Percentiles rank a stretch among this genome's conserved stretches.
Evolutionary conservation across 2,113 vertebrate genomes (phyloP).

Genomic region (Boulengeromyrus knoepffleri): DNA sequence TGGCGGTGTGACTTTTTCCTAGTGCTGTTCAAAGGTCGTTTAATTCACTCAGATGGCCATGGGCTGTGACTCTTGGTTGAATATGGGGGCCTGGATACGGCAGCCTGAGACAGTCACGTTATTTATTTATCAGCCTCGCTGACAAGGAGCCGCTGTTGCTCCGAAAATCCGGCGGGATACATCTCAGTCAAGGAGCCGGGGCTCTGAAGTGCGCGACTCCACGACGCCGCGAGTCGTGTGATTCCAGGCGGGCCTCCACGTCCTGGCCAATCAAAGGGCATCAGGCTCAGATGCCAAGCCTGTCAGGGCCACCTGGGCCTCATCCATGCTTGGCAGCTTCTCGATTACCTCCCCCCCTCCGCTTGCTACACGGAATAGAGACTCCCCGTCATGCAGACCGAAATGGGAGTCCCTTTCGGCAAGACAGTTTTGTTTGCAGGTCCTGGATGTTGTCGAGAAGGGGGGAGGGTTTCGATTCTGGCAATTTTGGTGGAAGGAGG

Average conservation of each 20-base stretch:
- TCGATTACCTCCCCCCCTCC: background rate
- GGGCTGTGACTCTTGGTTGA: background rate
- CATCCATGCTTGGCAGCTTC: background rate
- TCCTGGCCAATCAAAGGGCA: conserved; percentile 17
- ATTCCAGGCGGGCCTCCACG: conserved; percentile 8
- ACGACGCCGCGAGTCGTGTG: conserved; percentile 14
- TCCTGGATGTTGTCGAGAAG: background rate
- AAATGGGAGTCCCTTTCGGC: background rate
- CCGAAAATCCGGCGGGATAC: background rate
- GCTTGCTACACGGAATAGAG: background rate
- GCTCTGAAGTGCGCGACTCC: conserved; percentile 6
- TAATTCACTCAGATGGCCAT: background rate
- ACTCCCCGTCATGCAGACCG: background rate
- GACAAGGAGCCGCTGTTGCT: background rate
- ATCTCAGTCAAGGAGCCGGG: background rate
- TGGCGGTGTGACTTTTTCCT: background rate
- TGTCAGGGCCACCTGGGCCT: background rate
- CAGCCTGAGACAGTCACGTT: background rate
- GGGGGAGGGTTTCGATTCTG: background rate
- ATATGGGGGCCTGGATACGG: background rate
- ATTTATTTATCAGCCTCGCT: background rate
- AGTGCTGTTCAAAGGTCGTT: background rate
- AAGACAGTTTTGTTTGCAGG: background rate
- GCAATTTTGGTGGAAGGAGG: background rate
- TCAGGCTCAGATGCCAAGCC: background rate